Percentiles rank a stretch among this genome's conserved stretches.
Conservation (phyloP, 2,797 vertebrate species). For the Fratercula arctica region DNA sequence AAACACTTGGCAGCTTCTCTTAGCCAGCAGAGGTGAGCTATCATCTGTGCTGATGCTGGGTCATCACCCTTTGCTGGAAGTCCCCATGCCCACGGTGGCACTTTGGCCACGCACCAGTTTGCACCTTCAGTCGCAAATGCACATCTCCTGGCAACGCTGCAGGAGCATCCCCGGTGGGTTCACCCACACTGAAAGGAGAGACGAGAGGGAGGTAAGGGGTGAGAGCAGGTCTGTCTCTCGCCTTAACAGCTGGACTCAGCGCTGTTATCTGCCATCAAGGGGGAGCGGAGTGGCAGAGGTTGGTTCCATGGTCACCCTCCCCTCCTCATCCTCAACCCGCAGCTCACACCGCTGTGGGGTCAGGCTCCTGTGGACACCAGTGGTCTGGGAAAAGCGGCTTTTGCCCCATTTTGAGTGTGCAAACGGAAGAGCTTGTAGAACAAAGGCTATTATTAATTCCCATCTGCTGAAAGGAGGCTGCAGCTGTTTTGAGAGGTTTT, state of each 20-base stretch:
- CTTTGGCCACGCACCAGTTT: neutral
- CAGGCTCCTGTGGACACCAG: slow-evolving; percentile 42
- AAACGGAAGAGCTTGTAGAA: slow-evolving; percentile 67
- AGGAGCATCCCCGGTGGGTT: neutral
- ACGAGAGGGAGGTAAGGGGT: neutral
- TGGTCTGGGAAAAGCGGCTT: slow-evolving; percentile 32
- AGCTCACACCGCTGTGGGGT: slow-evolving; percentile 40
- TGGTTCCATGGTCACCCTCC: neutral
- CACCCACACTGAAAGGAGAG: neutral
- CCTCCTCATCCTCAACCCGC: neutral
- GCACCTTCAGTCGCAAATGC: neutral
- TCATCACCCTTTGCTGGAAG: neutral
- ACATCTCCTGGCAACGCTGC: neutral
- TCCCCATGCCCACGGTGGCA: neutral
- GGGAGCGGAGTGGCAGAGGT: neutral
- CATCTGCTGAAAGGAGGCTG: slow-evolving; percentile 75
- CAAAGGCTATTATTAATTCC: slow-evolving; percentile 79
- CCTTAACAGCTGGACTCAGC: neutral
- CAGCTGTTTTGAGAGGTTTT: slow-evolving; percentile 70
- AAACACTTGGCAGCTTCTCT: neutral
- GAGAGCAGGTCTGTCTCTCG: slow-evolving; percentile 2
- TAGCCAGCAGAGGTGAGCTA: neutral
- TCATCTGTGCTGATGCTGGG: neutral
- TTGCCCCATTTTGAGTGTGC: slow-evolving; percentile 44
- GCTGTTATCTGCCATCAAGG: neutral